Evolutionary conservation across 2,888 invertebrate genomes (phyloP).

Genomic region (Conomelus anceps): DNA sequence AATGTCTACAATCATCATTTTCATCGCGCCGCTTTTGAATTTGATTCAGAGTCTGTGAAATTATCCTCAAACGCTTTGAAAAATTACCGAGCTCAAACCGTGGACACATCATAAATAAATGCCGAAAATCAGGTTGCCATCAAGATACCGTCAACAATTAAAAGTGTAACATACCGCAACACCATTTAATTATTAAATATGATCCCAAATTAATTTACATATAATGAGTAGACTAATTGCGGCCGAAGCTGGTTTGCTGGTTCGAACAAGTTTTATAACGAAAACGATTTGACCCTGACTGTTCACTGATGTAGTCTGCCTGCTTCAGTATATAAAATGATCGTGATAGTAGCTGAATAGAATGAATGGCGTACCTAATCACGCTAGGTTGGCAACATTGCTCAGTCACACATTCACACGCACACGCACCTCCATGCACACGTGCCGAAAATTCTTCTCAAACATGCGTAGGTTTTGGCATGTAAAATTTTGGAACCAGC

Average conservation of each 20-base stretch:
- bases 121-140: background rate
- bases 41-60: background rate
- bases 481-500: too few species aligned
- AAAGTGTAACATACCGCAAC: background rate
- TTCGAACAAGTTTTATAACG: background rate
- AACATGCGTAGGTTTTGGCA: background rate
- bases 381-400: background rate
- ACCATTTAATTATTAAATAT: background rate
- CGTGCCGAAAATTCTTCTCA: background rate
- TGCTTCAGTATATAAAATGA: background rate
- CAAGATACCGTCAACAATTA: background rate
- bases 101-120: background rate
- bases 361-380: background rate
- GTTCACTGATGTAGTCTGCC: background rate
- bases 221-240: background rate
- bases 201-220: background rate
- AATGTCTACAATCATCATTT: background rate
- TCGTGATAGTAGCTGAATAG: background rate
- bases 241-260: background rate
- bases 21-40: background rate
- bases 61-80: background rate
- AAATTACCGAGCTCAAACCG: too few species aligned
- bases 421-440: conserved; percentile 1
- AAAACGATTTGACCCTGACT: background rate
- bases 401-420: background rate